Percentiles rank a stretch among this genome's conserved stretches.
Conservation (phyloP, 2,888 invertebrate species). For the Luperina testacea region DNA sequence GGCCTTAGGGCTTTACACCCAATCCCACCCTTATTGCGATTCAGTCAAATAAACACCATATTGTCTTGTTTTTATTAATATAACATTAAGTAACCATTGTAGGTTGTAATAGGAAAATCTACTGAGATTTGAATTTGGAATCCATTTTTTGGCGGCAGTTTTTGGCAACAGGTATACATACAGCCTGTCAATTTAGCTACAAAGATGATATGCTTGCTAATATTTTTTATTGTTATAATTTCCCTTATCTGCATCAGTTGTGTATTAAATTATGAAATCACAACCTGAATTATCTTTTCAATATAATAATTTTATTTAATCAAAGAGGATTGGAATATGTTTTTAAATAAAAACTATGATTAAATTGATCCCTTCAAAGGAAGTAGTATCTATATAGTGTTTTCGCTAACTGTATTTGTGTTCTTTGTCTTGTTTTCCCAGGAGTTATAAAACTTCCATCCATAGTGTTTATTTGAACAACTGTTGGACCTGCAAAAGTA, state of each 20-base stretch:
- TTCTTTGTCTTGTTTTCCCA: conserved; percentile 63
- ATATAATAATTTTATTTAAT: conserved; percentile 57
- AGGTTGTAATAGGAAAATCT: conserved; percentile 57
- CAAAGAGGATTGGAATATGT: conserved; percentile 58
- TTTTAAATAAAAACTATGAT: conserved; percentile 78
- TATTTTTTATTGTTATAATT: conserved; percentile 65
- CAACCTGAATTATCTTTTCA: conserved; percentile 70
- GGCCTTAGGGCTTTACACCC: conserved; percentile 84
- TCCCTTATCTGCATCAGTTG: conserved; percentile 60
- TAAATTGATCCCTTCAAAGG: conserved; percentile 86
- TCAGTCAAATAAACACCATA: conserved; percentile 74
- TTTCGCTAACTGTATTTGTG: conserved; percentile 63
- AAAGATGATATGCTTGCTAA: conserved; percentile 76
- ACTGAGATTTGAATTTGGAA: conserved; percentile 69
- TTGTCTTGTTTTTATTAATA: conserved; percentile 69
- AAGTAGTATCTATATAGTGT: conserved; percentile 72
- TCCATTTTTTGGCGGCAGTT: conserved; percentile 70
- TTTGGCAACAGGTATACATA: conserved; percentile 66
- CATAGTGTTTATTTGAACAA: conserved; percentile 64
- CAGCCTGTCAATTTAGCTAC: conserved; percentile 69
- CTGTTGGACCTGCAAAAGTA: conserved; percentile 60
- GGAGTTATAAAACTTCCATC: conserved; percentile 57
- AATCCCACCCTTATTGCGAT: conserved; percentile 71
- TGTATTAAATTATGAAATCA: conserved; percentile 72
- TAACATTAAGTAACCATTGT: conserved; percentile 80